A percentile compares a stretch with the other conserved stretches of the same genome.
Evolutionary conservation across 2,888 invertebrate species (phyloP).

Genomic region (Eristalis pertinax): DNA sequence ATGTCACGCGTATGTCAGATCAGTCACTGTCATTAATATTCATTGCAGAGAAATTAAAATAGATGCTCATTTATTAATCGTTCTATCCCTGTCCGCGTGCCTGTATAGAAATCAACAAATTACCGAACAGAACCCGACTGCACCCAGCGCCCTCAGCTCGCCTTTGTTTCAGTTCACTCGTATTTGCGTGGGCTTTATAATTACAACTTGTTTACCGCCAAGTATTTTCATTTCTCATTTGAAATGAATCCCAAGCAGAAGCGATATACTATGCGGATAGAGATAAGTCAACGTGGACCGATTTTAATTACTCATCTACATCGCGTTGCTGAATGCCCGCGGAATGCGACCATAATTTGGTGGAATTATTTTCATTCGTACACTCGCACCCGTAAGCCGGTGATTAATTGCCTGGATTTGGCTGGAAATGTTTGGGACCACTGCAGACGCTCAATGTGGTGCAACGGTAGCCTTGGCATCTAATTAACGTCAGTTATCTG

Average conservation of each 20-base stretch:
- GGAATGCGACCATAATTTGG: neutral
- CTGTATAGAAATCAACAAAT: neutral
- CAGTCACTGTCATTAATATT: neutral
- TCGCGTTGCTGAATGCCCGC: neutral
- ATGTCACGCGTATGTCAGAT: neutral
- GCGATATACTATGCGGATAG: neutral
- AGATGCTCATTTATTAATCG: neutral
- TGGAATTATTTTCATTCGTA: neutral
- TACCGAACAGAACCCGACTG: neutral
- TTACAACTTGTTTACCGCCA: slow-evolving; percentile 21
- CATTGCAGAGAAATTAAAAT: neutral
- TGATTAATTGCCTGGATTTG: slow-evolving; percentile 18
- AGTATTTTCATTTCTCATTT: neutral
- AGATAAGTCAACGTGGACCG: slow-evolving; percentile 19
- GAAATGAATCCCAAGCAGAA: neutral
- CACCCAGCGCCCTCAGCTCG: neutral
- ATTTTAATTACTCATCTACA: slow-evolving; percentile 22
- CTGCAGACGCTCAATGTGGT: too few species aligned
- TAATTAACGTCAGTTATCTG: slow-evolving; percentile 11
- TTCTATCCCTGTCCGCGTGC: neutral
- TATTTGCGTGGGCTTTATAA: slow-evolving; percentile 32
- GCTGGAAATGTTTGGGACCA: neutral
- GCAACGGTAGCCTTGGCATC: slow-evolving; percentile 3
- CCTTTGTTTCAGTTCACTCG: neutral
- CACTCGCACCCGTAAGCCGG: neutral